Base-by-base conservation (phyloP, 1,140 invertebrate genomes). In the Pseudomyrmex sp. region DNA sequence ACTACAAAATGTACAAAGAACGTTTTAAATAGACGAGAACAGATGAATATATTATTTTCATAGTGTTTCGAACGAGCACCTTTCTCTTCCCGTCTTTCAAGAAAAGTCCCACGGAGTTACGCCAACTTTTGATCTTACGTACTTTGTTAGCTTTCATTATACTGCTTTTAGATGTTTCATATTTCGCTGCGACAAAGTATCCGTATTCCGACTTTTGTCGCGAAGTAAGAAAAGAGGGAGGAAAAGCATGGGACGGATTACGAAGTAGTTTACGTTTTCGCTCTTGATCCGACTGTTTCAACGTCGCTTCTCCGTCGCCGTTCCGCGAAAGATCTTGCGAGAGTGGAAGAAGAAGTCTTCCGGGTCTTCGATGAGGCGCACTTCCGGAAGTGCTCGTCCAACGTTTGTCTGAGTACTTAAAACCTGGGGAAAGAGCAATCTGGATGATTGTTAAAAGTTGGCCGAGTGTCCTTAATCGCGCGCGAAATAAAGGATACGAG, bases 401-500 rank as follows among this genome's bases (percentile, higher is more conserved):
- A 79, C 70, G 79, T 82, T 82, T 75, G 70, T 82, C 62, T 48
- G 59, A 75, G 70, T 54, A 63, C 72, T 77, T 69, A 79, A 79
- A 69, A 58, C 52, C 65, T 15, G 20, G 7, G 7, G 26, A 75
- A 54, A 61, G 76, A 82, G 79, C 82, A 82, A 69, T 52, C 62
- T 52, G 58, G 69, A 75, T 63, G 70, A 74, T 79, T 76, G 82
- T 84, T 79, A 84, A 79, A 84, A 79, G 74, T 79, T 83, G 61
- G 58, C 59, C 50, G 52, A 83, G 52, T 83, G 61, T 83, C 9
- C 72, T 83, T 83, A 83, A 83, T 83, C 73, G 80, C 80, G 72
- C 52, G 59, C 72, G 73, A 76, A 83, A 83, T 83, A 83, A 83
- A 83, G 61, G 73, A 35, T 63, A 76, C 80, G 72, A 83, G 50